phyloP scores from a whole-genome alignment of 2,797 vertebrate species.

The Hypotaenidia okinawae region DNA sequence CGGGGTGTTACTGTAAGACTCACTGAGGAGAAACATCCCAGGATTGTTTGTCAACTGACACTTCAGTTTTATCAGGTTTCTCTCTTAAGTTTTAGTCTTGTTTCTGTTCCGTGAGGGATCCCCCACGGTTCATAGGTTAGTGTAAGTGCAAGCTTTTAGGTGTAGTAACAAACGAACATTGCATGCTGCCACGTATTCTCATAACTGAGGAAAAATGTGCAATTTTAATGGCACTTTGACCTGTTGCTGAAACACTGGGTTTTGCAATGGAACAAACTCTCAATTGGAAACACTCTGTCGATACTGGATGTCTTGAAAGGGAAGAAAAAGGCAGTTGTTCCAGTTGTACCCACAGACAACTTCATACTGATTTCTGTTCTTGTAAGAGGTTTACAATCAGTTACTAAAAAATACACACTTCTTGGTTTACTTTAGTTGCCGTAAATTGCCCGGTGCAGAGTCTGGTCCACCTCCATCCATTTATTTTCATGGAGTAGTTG shows the following conservation, averaged over 20 bases:
- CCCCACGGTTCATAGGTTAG: not conserved
- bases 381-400: not conserved
- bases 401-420: slow-evolving; percentile 10
- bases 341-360: slow-evolving; percentile 16
- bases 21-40: not conserved
- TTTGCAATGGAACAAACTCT: slow-evolving; percentile 41
- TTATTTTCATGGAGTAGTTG: slow-evolving; percentile 47
- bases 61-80: not conserved
- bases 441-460: slow-evolving; percentile 24
- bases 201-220: slow-evolving; percentile 38
- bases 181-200: not conserved
- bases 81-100: not conserved
- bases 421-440: slow-evolving; percentile 32
- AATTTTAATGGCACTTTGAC: slow-evolving; percentile 63
- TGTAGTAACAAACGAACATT: not conserved
- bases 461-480: slow-evolving; percentile 44
- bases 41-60: not conserved
- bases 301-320: not conserved
- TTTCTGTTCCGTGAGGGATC: not conserved
- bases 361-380: not conserved
- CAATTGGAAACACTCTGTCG: slow-evolving; percentile 37
- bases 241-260: slow-evolving; percentile 45
- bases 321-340: slow-evolving; percentile 36
- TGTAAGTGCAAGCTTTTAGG: slow-evolving; percentile 7
- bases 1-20: not conserved